phyloP scores from a whole-genome alignment of 1,140 invertebrate species.

The Formica selysi region DNA sequence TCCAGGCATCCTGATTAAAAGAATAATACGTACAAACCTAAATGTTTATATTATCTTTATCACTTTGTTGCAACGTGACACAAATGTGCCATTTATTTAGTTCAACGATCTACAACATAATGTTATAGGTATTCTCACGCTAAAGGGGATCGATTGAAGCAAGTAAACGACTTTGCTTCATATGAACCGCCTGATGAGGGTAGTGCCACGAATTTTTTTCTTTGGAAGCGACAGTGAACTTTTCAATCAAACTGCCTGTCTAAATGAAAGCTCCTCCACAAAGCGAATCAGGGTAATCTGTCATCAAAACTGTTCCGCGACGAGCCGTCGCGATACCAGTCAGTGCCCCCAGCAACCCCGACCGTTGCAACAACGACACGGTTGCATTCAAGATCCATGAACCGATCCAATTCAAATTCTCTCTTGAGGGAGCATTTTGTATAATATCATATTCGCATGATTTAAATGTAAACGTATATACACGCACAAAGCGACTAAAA shows the following conservation, averaged over 20 bases:
- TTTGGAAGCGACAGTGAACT: conserved; percentile 80
- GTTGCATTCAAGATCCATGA: conserved; percentile 46
- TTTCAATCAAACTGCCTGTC: conserved; percentile 86
- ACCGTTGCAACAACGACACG: conserved; percentile 69
- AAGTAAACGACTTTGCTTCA: conserved; percentile 33
- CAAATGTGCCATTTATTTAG: conserved; percentile 13
- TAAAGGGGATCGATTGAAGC: conserved; percentile 46
- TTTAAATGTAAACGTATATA: not conserved
- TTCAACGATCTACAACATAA: conserved; percentile 9
- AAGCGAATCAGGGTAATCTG: conserved; percentile 86
- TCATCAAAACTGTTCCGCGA: conserved; percentile 84
- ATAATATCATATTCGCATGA: not conserved
- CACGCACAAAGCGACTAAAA: not conserved
- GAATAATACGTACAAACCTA: not conserved
- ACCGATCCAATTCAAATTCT: conserved; percentile 44
- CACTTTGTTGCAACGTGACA: not conserved
- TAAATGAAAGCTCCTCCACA: conserved; percentile 86
- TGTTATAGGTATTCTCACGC: conserved; percentile 36
- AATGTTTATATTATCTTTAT: not conserved
- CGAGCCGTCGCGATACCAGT: conserved; percentile 81
- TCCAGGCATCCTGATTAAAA: not conserved
- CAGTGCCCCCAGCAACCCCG: conserved; percentile 78
- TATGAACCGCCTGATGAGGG: conserved; percentile 47
- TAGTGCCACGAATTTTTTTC: conserved; percentile 73
- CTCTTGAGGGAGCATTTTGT: conserved; percentile 30